Base-by-base conservation (phyloP, 2,797 vertebrate species). In the Macropodus opercularis region DNA sequence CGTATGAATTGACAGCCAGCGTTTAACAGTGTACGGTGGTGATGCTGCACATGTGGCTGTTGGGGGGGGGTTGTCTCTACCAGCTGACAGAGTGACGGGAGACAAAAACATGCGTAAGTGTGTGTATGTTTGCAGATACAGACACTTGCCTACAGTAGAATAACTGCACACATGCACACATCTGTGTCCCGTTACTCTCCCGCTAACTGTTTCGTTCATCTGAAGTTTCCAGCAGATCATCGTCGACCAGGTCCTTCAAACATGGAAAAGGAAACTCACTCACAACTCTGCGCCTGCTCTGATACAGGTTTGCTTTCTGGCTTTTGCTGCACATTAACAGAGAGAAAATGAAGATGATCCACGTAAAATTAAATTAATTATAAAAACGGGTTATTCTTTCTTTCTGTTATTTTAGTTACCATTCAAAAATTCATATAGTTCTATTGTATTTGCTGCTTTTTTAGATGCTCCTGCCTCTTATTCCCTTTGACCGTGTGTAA, bases 101-200 rank as follows among this genome's bases (percentile, higher is more conserved):
- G 35, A 42, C 42, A 26, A n/a, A 69, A 27, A 62, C 18, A 49
- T 42, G 46, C 15, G 52, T 41, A 47, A 63, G 42, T 40, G 34
- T 43, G 46, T 36, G 48, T 49, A 49, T 65, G 69, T 57, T 62
- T 64, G 31, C 18, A 58, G 17, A 63, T 32, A 49, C 50, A n/a
- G n/a, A 36, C 2, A 52, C 63, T 63, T 31, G 50, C 11, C 19
- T 12, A 3, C 1, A 9, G 8, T 29, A 6, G 3, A 21, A n/a
- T 24, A 15, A 41, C 15, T 14, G 18, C 19, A 40, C 11, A 6
- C 6, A 34, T 36, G 52, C 44, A 43, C 50, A 79, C 77, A 85
- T 77, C 72, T 86, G 69, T 43, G 35, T 52, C 54, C 64, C 10
- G 44, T 83, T 72, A 80, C 48, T 59, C 26, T 31, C 23, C 22